Base-by-base conservation (phyloP, 2,888 invertebrate species). In the Odontocolon sp. region DNA sequence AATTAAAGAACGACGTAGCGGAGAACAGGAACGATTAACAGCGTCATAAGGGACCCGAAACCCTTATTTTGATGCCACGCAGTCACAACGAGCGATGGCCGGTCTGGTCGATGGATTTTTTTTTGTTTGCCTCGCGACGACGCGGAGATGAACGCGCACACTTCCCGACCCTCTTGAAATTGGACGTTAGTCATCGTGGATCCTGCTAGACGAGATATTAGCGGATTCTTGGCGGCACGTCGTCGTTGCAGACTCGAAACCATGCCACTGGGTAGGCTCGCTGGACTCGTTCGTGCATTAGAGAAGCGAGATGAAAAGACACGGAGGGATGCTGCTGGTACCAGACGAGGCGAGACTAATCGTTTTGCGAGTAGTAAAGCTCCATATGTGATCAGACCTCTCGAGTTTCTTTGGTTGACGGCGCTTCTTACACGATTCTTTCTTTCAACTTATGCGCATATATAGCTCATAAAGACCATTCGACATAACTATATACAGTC, bases 371-470 rank as follows among this genome's bases (percentile, higher is more conserved):
- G 77, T 77, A 52, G 73, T 73, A 21, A 45, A 77, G 28, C 36
- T 38, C 42, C 68, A 64, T 54, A 38, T 73, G 73, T 38, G 63
- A 54, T 73, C 77, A 73, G 77, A 69, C 77, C 14, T 26, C 16
- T 14, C 28, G 36, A 59, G 33, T 36, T 56, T 52, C 56, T 31
- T 52, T 52, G 11, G 6, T 11, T 47, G 11, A 42, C 1, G 28
- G 6, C 14, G 18, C 18, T 26, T 33, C n/a, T 31, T 16, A 6
- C 6, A 14, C 5, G 3, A 18, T 26, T 9, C 26, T 42, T 33
- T 36, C 31, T 40, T n/a, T n/a, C n/a, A n/a, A n/a, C n/a, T n/a
- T n/a, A n/a, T n/a, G n/a, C n/a, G n/a, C n/a, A n/a, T n/a, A n/a
- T n/a, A n/a, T n/a, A n/a, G n/a, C n/a, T n/a, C n/a, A n/a, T n/a